Evolutionary conservation across 2,797 vertebrate species (phyloP).

Genomic region (Fundulus diaphanus): DNA sequence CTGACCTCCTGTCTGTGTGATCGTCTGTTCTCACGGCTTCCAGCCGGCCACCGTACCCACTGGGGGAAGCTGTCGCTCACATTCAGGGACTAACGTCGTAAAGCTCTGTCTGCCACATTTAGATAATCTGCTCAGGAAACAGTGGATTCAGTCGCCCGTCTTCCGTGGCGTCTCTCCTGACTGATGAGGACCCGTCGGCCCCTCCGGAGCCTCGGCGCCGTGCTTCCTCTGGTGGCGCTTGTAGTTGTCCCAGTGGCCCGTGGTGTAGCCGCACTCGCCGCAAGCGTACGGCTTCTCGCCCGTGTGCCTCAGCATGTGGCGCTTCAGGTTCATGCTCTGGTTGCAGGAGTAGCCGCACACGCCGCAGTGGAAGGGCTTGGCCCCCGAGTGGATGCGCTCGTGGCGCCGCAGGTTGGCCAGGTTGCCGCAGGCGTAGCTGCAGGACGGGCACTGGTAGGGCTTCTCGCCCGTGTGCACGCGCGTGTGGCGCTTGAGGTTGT

Average conservation of each 20-base stretch:
- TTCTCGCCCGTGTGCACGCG: constrained; percentile 95
- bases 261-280: constrained; percentile 90
- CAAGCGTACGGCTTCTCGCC: constrained; percentile 95
- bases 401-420: constrained; percentile 96
- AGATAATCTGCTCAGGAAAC: no score
- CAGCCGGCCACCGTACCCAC: no score
- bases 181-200: constrained; percentile 66
- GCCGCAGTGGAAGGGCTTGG: constrained; percentile 95
- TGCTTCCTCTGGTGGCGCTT: constrained; percentile 98
- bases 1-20: no score
- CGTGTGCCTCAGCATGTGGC: constrained; percentile 95
- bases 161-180: constrained; percentile 59
- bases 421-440: constrained; percentile 94
- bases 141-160: no score
- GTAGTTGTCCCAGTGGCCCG: constrained; percentile 98
- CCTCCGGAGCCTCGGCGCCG: constrained; percentile 85
- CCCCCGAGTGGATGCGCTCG: constrained; percentile 94
- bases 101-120: no score
- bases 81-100: no score
- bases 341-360: constrained; percentile 96
- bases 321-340: constrained; percentile 98
- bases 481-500: constrained; percentile 95
- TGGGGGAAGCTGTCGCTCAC: no score
- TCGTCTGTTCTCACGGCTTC: no score
- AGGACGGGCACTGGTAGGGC: constrained; percentile 92